Evolutionary conservation across 1,140 invertebrate genomes (phyloP).

Genomic region (Mesaphorura yosii): DNA sequence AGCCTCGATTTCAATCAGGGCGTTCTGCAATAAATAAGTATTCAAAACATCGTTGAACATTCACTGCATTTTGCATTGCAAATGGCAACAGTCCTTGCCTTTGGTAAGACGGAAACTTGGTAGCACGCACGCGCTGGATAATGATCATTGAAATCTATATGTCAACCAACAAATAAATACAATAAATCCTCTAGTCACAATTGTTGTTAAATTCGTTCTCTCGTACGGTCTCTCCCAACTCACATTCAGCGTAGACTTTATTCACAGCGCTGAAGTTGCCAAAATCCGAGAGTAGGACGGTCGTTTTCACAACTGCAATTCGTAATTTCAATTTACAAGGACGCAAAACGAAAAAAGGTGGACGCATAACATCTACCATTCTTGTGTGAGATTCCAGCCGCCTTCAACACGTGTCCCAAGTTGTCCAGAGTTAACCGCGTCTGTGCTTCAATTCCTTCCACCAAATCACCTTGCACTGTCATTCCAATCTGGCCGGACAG

Average conservation of each 20-base stretch:
- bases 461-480: slow-evolving; percentile 7
- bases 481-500: slow-evolving; percentile 20
- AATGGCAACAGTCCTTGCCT: slow-evolving; percentile 9
- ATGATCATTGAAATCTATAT: slow-evolving; percentile 17
- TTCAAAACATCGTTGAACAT: neutral
- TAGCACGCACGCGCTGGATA: slow-evolving; percentile 26
- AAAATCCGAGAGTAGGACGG: slow-evolving; percentile 15
- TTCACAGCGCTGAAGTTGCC: slow-evolving; percentile 15
- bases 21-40: slow-evolving; percentile 38
- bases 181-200: too few relatives aligned
- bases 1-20: slow-evolving; percentile 66
- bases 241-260: slow-evolving; percentile 22
- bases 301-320: slow-evolving; percentile 16
- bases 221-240: too few relatives aligned
- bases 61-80: neutral
- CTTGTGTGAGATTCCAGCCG: slow-evolving; percentile 10
- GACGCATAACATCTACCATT: slow-evolving; percentile 9
- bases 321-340: too few relatives aligned
- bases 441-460: slow-evolving; percentile 17
- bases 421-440: slow-evolving; percentile 16
- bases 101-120: slow-evolving; percentile 18
- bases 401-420: slow-evolving; percentile 18
- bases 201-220: neutral
- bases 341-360: neutral
- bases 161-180: too few relatives aligned